Base-by-base conservation (phyloP, 2,888 invertebrate genomes). In the Villa cingulata region DNA sequence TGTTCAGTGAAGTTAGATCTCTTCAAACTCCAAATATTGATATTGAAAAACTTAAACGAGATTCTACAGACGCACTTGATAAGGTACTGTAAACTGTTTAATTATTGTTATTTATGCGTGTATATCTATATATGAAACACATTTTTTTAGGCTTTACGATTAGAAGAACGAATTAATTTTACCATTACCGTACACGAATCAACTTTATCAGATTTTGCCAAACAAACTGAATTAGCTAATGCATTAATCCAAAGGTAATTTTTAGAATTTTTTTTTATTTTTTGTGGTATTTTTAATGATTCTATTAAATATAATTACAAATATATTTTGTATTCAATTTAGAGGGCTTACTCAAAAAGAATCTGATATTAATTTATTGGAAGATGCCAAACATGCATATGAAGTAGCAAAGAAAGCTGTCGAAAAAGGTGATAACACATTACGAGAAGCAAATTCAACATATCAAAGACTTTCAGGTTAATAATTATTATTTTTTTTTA, bases 341-440 rank as follows among this genome's bases (percentile, higher is more conserved):
- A 66, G 70, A 52, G 82, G 81, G 1, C 71, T 72, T 39, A 72
- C 73, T 43, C 83, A 86, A 56, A 90, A 92, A 62, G 79, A 83
- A 59, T 77, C 80, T 47, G 78, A 89, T 2, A 85, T 87, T 57
- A 83, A 85, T 53, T 73, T 92, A 12, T 65, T 92, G 48, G 81
- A 83, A 0, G 84, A 86, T 51, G 80, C 90, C 9, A 85, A 88
- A 59, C 78, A 77, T 19, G 79, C 83, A 0, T 78, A 81, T 45
- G 81, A 75, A 5, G 81, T 79, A 58, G 94, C 94, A 0, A 78
- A 79, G 48, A 80, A 84, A 45, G 94, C 95, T 3, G 86, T 94
- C 0, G 76, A 81, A 48, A 76, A 84, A 45, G 92, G 92, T 3
- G 88, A 94, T 58, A 78, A 79, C 55, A 88, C 86, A 0, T 70